Base-by-base conservation (phyloP, 2,113 vertebrate species). In the Neopipo cinnamomea region DNA sequence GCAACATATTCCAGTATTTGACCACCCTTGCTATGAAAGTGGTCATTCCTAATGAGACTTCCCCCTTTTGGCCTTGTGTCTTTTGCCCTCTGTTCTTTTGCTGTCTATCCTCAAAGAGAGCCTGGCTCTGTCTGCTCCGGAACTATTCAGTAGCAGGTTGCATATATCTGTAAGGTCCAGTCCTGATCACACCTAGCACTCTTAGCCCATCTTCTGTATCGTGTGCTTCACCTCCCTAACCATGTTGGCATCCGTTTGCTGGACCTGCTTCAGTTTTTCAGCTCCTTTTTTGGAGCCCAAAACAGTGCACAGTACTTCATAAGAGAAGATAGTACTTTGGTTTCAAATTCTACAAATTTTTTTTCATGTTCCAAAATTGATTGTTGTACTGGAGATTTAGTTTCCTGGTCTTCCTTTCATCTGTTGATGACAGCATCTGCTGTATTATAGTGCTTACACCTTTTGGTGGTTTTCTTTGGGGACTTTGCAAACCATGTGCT, bases 191-290 rank as follows among this genome's bases (percentile, higher is more conserved):
- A n/a, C 25, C 21, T 42, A 9, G n/a, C 2, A 1, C 14, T 11
- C 42, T 88, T 31, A 87, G 39, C 33, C 20, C 25, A 6, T 71
- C 22, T 44, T 65, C 4, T 8, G 6, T 39, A 4, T 71, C 3
- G 1, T 24, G 8, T 0, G 0, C 42, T 74, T 5, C 16, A 62
- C 13, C 30, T 94, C 10, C 17, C 12, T 41, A 41, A 12, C 11
- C 2, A 2, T 53, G 47, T 14, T 44, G 11, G 16, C 73, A 8
- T 13, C n/a, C 49, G 11, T 25, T 41, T 49, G 23, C 41, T 46
- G 22, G 59, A 46, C 31, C 28, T 35, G 27, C 18, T 33, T 62
- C 33, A 21, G 9, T 81, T 66, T 49, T 31, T 52, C 59, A 59
- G 19, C 44, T 56, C 5, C 25, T 78, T 41, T 49, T 53, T 55